These are phyloP conservation scores for Numenius arquata DNA, from an alignment of 2,113 vertebrate genomes.

Conservation along the genomic window DNA sequence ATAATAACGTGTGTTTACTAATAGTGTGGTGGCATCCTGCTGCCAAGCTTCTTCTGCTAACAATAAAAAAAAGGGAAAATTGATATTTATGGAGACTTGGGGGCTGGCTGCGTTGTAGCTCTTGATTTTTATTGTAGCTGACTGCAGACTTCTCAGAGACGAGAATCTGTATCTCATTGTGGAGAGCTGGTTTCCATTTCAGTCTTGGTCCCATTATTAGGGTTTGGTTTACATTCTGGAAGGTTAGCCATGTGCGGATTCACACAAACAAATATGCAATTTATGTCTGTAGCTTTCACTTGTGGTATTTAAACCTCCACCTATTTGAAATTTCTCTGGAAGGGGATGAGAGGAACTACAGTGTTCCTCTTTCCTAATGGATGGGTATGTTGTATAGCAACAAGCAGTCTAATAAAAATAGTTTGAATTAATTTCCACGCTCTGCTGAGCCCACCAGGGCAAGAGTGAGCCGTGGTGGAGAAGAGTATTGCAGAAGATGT, in stretches of 20 bases:
- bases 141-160: slow-evolving; percentile 36
- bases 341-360: slow-evolving; percentile 13
- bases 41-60: slow-evolving; percentile 52
- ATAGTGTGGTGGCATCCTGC: slow-evolving; percentile 37
- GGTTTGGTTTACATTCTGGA: slow-evolving; percentile 46
- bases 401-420: neutral
- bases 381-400: neutral
- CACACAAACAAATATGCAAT: slow-evolving; percentile 57
- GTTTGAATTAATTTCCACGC: neutral
- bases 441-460: neutral
- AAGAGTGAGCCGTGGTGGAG: neutral
- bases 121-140: slow-evolving; percentile 63
- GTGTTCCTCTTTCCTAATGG: neutral
- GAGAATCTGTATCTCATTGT: slow-evolving; percentile 61
- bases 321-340: slow-evolving; percentile 42
- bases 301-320: slow-evolving; percentile 45
- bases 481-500: neutral
- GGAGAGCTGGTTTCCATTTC: slow-evolving; percentile 59
- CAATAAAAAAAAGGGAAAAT: slow-evolving; percentile 47
- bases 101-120: neutral
- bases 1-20: slow-evolving; percentile 60
- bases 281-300: slow-evolving; percentile 45
- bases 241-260: slow-evolving; percentile 39
- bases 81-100: slow-evolving; percentile 41
- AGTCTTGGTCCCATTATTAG: slow-evolving; percentile 55